Evolutionary conservation across 1,140 invertebrate genomes (phyloP).

Genomic region (Leucophenga varia): DNA sequence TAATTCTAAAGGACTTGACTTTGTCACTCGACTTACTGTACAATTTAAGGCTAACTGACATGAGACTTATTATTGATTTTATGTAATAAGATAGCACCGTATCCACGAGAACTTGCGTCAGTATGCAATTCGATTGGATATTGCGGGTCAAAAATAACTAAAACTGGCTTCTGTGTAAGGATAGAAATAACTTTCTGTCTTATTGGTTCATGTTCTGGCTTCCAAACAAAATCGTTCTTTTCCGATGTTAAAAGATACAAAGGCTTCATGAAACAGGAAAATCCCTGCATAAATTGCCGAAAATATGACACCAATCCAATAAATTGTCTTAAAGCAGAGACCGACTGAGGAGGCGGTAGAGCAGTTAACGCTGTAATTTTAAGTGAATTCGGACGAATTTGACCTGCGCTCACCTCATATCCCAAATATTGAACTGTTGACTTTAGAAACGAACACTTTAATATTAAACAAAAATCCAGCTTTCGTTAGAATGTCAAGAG

Average conservation of each 20-base stretch:
- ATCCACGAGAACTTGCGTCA: too few relatives aligned
- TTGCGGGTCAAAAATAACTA: slow-evolving; percentile 2
- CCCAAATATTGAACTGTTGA: slow-evolving; percentile 11
- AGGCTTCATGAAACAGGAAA: slow-evolving; percentile 9
- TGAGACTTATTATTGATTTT: background rate
- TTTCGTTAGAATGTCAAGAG: slow-evolving; percentile 3
- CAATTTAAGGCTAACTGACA: too few relatives aligned
- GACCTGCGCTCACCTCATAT: slow-evolving; percentile 8
- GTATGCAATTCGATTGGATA: too few relatives aligned
- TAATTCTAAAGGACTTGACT: too few relatives aligned
- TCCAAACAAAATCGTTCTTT: slow-evolving; percentile 8
- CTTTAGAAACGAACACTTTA: slow-evolving; percentile 10
- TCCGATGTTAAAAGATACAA: slow-evolving; percentile 7
- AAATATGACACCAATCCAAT: slow-evolving; percentile 7
- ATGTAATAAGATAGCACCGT: slow-evolving; percentile 13
- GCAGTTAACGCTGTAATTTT: slow-evolving; percentile 8
- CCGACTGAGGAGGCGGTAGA: slow-evolving; percentile 5
- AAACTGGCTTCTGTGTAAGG: background rate
- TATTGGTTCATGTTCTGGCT: slow-evolving; percentile 5
- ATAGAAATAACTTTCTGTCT: slow-evolving; percentile 1
- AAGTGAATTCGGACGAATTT: slow-evolving; percentile 12
- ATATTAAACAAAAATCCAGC: slow-evolving; percentile 5
- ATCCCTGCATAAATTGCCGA: slow-evolving; percentile 10
- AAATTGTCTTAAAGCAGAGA: slow-evolving; percentile 6
- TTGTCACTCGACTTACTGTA: too few relatives aligned